Evolutionary conservation across 2,797 vertebrate species (phyloP).

Genomic region (Diplodus sargus): DNA sequence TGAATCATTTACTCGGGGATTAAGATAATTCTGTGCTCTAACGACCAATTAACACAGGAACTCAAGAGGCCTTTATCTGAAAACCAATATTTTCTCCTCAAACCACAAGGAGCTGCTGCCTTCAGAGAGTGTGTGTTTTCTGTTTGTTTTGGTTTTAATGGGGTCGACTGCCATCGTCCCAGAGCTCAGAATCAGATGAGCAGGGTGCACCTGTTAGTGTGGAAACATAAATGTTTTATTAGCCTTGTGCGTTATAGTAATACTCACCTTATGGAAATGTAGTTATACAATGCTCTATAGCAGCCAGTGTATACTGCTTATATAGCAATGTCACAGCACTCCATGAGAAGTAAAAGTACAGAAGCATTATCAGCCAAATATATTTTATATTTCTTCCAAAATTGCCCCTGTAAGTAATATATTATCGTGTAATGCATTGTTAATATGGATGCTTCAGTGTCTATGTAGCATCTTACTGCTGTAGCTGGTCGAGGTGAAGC

Average conservation of each 20-base stretch:
- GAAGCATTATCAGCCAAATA: background rate
- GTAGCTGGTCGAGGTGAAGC: background rate
- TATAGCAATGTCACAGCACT: background rate
- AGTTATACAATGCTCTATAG: background rate
- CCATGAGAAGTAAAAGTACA: background rate
- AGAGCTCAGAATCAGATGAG: constrained; percentile 33
- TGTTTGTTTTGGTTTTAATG: constrained; percentile 67
- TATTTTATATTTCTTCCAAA: background rate
- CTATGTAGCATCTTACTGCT: background rate
- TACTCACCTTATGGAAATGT: constrained; percentile 7
- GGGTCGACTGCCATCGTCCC: constrained; percentile 31
- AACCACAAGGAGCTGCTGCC: constrained; percentile 55
- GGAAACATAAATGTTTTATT: constrained; percentile 1
- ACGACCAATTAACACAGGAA: constrained; percentile 74
- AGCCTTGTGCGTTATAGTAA: background rate
- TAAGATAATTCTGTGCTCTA: constrained; percentile 72
- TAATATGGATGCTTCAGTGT: background rate
- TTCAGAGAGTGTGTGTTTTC: constrained; percentile 45
- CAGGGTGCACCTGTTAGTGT: constrained; percentile 27
- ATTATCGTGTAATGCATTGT: background rate
- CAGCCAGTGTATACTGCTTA: background rate
- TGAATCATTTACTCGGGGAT: constrained; percentile 75
- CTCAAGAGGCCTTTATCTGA: constrained; percentile 67
- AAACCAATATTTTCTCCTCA: constrained; percentile 61
- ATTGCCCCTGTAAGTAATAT: background rate